Evolutionary conservation across 2,888 invertebrate species (phyloP), one percentile per base, ranked within the genome.

Genomic region (Deilephila porcellus): DNA sequence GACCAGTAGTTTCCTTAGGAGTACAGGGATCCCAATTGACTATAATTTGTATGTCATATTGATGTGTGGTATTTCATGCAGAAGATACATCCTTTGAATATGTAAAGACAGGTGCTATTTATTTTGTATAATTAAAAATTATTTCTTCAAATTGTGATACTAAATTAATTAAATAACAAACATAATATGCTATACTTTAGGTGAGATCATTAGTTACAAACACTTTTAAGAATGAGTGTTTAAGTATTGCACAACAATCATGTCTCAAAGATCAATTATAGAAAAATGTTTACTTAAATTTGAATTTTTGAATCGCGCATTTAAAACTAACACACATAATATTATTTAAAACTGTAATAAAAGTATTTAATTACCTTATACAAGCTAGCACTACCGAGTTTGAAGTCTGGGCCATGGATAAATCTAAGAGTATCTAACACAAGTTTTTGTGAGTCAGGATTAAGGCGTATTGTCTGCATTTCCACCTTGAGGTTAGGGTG

Each of bases 381-480:
- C 74, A 94, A 90, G 74, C 94, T 90, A 32, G 95, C 93, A 83
- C 94, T 95, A 37, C 93, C 93, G 74, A 96, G 88, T 82, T 95
- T 95, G 82, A 96, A 96, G 76, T 96, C 97, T 75, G 96, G 94
- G n/a, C 98, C 97, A 90, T 97, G 97, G 77, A 98, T 96, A 79
- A 95, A 95, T 77, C 96, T 96, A 71, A 98, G 88, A 3, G 97
- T 97, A 77, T 97, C 97, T 90, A 97, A 95, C 60, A 97, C 95
- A 81, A 96, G 93, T 84, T 96, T 96, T 85, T 97, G 97, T 3
- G 97, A 96, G 80, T 96, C 96, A 45, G 97, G 95, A 71, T 95
- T 95, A 32, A 98, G 90, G 7, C 96, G 95, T 67, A 98, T 90
- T 7, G 96, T 96, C 83, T 97, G 97, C 91, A 98, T 93, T 91